Percentiles rank a stretch among this genome's conserved stretches.
Conservation (phyloP, 2,888 invertebrate species). For the Nowickia ferox region DNA sequence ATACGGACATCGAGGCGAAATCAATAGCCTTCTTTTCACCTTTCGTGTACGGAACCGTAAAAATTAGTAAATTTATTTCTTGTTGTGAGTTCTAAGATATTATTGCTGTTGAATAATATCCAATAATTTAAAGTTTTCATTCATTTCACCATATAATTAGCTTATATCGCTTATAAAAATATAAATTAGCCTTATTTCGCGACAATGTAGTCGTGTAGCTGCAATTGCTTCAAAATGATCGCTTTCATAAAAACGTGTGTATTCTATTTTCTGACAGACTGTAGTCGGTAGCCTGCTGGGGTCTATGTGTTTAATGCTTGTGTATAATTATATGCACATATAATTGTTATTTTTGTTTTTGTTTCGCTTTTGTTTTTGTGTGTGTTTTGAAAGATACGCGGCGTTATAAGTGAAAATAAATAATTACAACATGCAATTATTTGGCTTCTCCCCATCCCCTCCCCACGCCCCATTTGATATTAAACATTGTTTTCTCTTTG, state of each 20-base stretch:
- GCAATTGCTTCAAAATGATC: too few relatives aligned
- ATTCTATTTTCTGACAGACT: not conserved
- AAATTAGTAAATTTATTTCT: too few relatives aligned
- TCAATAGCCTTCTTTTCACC: too few relatives aligned
- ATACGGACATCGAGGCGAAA: too few relatives aligned
- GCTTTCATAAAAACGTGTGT: not conserved
- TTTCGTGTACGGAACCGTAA: too few relatives aligned
- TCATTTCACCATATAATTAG: too few relatives aligned
- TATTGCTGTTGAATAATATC: too few relatives aligned
- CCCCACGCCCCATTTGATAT: not conserved
- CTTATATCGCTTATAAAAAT: too few relatives aligned
- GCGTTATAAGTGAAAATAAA: constrained; percentile 17
- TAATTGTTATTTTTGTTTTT: constrained; percentile 42
- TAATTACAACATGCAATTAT: constrained; percentile 44
- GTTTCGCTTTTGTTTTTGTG: constrained; percentile 4
- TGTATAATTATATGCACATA: constrained; percentile 30
- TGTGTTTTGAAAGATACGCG: constrained; percentile 40
- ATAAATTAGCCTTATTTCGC: too few relatives aligned
- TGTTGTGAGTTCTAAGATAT: too few relatives aligned
- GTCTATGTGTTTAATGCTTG: not conserved
- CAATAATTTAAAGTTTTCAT: too few relatives aligned
- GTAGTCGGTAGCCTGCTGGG: not conserved
- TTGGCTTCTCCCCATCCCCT: constrained; percentile 10
- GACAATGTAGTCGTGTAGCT: too few relatives aligned
- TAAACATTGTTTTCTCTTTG: not conserved